Evolutionary conservation across 2,888 invertebrate species (phyloP), one percentile per base, ranked within the genome.

Genomic region (Tubiluchus corallicola): DNA sequence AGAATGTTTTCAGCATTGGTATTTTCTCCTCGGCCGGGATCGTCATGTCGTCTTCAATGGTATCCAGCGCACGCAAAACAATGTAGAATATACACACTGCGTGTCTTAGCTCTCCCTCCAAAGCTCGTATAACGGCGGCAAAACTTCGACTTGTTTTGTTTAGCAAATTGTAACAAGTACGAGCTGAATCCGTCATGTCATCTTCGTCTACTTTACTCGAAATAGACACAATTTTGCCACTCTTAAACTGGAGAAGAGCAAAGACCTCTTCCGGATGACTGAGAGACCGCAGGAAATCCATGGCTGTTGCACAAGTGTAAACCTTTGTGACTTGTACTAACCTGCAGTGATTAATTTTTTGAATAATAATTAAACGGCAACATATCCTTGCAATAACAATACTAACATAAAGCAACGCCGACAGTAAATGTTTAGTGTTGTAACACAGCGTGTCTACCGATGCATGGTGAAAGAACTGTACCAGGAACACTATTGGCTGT

Each of bases 41-140:
- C 1, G 54, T 54, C 55, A 57, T 57, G 46, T 60, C 60, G 47
- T 60, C 60, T 48, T 60, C 60, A 19, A 60, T 52, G 9, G 60
- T 61, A 46, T 60, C 60, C 37, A 61, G 51, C 3, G 59, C 58
- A 38, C 60, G 48, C 20, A 60, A 48, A 13, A 57, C 58, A 48
- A 60, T 50, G 47, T 60, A 60, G 48, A 58, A 61, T n/a, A 61
- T 51, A 40, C 58, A 59, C 18, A 57, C 52, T 13, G 57, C 56
- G 49, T 60, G 47, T 44, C 58, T 58, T 15, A 59, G 48, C 21
- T 56, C 54, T 2, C 49, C 53, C 43, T 58, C 56, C 29, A 59
- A 46, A 9, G 55, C 55, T 42, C 57, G 55, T 4, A 58, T 59
- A n/a, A 59, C 59, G 20, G 56, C 55, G 18, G 58, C 49, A 50